phyloP scores from a whole-genome alignment of 2,113 vertebrate species.

The Pterocles burchelli region DNA sequence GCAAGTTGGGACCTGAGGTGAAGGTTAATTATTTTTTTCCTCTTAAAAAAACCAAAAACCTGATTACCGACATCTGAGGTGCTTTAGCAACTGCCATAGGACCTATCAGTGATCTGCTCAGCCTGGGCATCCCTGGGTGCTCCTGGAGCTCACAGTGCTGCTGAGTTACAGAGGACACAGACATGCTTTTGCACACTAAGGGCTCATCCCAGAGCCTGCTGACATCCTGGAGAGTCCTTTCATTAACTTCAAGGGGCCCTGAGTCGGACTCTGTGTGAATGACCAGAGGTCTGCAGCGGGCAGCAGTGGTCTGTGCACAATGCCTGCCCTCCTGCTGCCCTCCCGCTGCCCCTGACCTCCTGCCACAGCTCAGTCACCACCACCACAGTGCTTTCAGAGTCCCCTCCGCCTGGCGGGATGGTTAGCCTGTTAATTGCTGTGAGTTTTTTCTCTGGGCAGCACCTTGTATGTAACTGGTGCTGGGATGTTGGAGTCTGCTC shows the following conservation, averaged over 20 bases:
- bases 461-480: fast-evolving
- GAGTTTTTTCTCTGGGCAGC: not conserved
- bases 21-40: slow-evolving; percentile 12
- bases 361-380: fast-evolving
- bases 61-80: not conserved
- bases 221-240: not conserved
- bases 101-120: fast-evolving
- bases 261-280: fast-evolving
- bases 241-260: not conserved
- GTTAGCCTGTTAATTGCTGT: not conserved
- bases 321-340: not conserved
- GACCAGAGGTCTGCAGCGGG: not conserved
- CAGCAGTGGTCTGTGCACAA: not conserved
- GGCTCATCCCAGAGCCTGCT: not conserved
- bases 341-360: not conserved
- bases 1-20: slow-evolving; percentile 30
- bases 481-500: not conserved
- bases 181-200: not conserved
- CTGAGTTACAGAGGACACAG: not conserved
- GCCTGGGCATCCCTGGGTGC: not conserved
- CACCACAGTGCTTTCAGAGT: fast-evolving
- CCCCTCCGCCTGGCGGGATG: fast-evolving
- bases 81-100: not conserved
- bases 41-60: fast-evolving
- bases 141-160: not conserved